Evolutionary conservation across 2,888 invertebrate genomes (phyloP).

Genomic region (Tuta absoluta): DNA sequence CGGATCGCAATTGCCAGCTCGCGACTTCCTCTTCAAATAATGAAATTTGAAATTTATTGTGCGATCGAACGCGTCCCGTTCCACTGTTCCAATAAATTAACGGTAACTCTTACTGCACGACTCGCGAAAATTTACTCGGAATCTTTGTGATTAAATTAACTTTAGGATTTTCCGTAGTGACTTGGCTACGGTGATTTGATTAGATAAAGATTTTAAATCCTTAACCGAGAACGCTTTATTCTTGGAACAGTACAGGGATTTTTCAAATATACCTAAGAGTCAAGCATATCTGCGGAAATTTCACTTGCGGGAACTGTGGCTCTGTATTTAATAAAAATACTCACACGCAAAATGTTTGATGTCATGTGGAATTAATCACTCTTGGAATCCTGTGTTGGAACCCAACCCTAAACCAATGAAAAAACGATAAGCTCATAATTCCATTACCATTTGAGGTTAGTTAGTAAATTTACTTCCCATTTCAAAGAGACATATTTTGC

Average conservation of each 20-base stretch:
- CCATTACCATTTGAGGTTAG: no score
- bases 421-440: no score
- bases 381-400: no score
- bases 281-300: no score
- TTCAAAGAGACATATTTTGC: no score
- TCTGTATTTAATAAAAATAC: no score
- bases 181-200: slow-evolving; percentile 16
- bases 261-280: no score
- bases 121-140: slow-evolving; percentile 49
- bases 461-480: no score
- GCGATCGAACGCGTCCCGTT: slow-evolving; percentile 61
- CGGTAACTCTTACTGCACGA: slow-evolving; percentile 53
- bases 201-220: slow-evolving; percentile 15
- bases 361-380: no score
- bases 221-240: background rate
- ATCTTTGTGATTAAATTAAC: slow-evolving; percentile 44
- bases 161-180: slow-evolving; percentile 23
- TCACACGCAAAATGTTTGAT: no score
- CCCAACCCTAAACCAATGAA: no score
- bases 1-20: slow-evolving; percentile 72
- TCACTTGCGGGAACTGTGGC: no score
- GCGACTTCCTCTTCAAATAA: slow-evolving; percentile 78
- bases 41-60: slow-evolving; percentile 79
- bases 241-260: background rate
- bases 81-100: slow-evolving; percentile 68